phyloP scores from a whole-genome alignment of 2,888 invertebrate species.

The Xanthia togata region DNA sequence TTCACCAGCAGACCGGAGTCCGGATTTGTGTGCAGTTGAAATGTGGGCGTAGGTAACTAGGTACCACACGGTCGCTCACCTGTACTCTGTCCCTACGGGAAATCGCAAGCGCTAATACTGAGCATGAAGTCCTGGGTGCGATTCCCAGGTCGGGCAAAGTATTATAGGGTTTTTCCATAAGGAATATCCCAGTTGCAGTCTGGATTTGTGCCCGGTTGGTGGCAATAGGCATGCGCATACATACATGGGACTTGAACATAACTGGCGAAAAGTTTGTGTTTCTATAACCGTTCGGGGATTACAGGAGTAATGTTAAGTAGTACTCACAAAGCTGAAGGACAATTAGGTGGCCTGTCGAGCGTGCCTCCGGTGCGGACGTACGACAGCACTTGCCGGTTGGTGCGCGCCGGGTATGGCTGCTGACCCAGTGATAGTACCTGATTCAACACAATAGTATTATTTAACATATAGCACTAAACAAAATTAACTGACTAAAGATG shows the following conservation, averaged over 20 bases:
- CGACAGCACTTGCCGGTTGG: constrained; percentile 97
- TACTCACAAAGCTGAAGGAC: constrained; percentile 94
- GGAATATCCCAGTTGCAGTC: neutral
- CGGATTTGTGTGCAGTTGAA: neutral
- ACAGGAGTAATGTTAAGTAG: neutral
- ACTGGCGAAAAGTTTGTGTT: neutral
- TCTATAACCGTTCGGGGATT: neutral
- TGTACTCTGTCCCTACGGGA: neutral
- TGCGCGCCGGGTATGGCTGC: constrained; percentile 98
- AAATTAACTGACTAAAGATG: neutral
- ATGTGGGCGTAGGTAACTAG: neutral
- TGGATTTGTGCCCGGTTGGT: neutral
- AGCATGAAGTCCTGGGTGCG: too few species aligned
- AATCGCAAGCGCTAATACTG: too few species aligned
- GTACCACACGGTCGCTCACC: neutral
- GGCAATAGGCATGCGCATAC: neutral
- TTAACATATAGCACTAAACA: neutral
- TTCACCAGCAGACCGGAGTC: neutral
- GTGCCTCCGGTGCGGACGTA: constrained; percentile 97
- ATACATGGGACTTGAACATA: neutral
- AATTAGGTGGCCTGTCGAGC: constrained; percentile 95
- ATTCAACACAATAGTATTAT: neutral
- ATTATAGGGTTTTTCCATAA: neutral
- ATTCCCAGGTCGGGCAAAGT: too few species aligned
- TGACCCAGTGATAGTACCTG: constrained; percentile 97